A percentile compares a stretch with the other conserved stretches of the same genome.
Conservation (phyloP, 2,113 vertebrate species). For the Python bivittatus region DNA sequence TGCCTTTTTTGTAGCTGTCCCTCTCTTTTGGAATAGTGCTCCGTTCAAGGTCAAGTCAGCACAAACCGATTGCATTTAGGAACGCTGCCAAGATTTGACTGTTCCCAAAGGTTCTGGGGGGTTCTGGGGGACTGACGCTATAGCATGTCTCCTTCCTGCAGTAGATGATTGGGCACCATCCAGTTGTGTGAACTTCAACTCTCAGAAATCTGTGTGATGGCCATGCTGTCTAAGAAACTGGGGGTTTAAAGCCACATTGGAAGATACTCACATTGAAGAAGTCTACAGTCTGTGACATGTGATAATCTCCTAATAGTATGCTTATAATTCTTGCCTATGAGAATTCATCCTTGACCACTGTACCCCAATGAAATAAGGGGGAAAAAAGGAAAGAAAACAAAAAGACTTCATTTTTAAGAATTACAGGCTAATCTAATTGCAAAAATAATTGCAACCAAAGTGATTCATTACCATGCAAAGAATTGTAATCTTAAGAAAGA, state of each 20-base stretch:
- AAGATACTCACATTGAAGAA: neutral
- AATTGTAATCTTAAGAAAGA: conserved; percentile 43
- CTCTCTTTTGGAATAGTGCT: neutral
- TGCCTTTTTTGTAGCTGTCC: neutral
- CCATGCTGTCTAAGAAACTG: neutral
- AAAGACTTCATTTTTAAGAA: conserved; percentile 66
- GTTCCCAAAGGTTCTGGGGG: neutral
- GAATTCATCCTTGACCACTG: neutral
- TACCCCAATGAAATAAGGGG: conserved; percentile 7
- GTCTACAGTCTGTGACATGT: neutral
- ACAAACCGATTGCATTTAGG: neutral
- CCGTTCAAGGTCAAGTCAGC: neutral
- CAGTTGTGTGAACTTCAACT: neutral
- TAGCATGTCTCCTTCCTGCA: neutral
- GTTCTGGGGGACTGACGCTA: neutral
- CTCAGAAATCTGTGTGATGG: neutral
- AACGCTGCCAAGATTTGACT: neutral
- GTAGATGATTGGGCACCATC: neutral
- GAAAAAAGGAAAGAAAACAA: neutral
- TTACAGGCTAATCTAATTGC: conserved; percentile 75
- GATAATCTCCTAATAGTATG: neutral
- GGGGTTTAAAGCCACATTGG: neutral
- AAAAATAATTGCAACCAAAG: conserved; percentile 78
- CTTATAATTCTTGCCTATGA: rapidly evolving
- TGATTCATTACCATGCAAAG: conserved; percentile 74